These are phyloP conservation scores for Stomorhina lunata DNA, from an alignment of 2,888 invertebrate genomes.

Conservation along the genomic window DNA sequence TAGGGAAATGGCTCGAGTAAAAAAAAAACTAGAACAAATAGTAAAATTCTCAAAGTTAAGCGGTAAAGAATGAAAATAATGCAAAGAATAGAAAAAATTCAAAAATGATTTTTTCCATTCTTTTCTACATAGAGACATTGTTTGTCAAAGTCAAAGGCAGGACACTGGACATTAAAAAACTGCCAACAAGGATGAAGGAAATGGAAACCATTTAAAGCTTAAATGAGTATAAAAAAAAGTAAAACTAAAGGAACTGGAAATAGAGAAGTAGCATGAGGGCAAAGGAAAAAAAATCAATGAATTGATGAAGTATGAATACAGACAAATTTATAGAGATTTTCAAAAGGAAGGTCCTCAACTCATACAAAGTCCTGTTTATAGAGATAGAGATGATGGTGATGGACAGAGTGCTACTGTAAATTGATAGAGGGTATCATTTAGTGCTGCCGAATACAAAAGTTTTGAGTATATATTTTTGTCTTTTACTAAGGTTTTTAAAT, in stretches of 20 bases:
- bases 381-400: neutral
- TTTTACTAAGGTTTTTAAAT: neutral
- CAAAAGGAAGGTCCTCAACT: neutral
- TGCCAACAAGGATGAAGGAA: neutral
- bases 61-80: conserved; percentile 8
- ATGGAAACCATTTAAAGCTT: conserved; percentile 19
- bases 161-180: conserved; percentile 19
- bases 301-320: conserved; percentile 32
- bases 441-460: neutral
- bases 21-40: conserved; percentile 1
- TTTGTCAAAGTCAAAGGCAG: conserved; percentile 45
- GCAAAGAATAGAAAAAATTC: conserved; percentile 32
- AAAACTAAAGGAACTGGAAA: neutral
- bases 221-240: too few relatives aligned
- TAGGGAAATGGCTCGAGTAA: neutral
- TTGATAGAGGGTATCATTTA: neutral
- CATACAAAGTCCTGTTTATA: neutral
- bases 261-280: neutral
- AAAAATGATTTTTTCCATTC: neutral
- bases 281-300: conserved; percentile 32
- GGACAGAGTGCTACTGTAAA: neutral
- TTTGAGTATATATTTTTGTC: neutral
- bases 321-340: neutral
- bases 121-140: conserved; percentile 9
- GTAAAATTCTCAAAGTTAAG: neutral